Percentiles rank a stretch among this genome's conserved stretches.
Conservation (phyloP, 1,140 invertebrate species). For the Diorhabda elongata region DNA sequence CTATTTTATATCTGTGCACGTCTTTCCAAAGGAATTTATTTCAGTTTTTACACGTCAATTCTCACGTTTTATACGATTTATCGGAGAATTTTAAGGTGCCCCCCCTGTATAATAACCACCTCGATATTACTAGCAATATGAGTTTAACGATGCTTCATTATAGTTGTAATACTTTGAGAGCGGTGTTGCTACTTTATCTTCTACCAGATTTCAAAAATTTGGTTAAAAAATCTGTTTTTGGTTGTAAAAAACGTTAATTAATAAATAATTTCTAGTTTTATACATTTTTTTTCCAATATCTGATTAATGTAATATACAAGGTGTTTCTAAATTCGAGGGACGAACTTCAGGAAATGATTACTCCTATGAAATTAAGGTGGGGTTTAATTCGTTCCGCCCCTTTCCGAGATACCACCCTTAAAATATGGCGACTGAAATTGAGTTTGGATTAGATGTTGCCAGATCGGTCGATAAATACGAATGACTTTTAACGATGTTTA, state of each 20-base stretch:
- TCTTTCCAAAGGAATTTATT: slow-evolving; percentile 40
- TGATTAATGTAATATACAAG: too few species aligned
- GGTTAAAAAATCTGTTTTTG: slow-evolving; percentile 29
- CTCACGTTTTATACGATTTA: slow-evolving; percentile 20
- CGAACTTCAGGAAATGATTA: too few species aligned
- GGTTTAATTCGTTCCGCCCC: too few species aligned
- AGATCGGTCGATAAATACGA: too few species aligned
- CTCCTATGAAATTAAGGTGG: too few species aligned
- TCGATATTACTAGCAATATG: slow-evolving; percentile 25
- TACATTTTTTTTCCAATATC: too few species aligned
- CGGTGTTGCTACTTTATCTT: slow-evolving; percentile 32
- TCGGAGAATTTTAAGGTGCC: slow-evolving; percentile 35
- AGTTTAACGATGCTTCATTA: slow-evolving; percentile 40
- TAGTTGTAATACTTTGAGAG: slow-evolving; percentile 28
- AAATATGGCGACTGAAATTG: too few species aligned
- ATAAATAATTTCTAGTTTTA: too few species aligned
- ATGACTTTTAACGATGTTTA: too few species aligned
- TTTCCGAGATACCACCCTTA: too few species aligned
- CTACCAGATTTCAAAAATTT: slow-evolving; percentile 36
- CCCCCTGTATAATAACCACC: slow-evolving; percentile 34
- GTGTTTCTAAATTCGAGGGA: too few species aligned
- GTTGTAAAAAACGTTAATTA: slow-evolving; percentile 23
- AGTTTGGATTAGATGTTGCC: too few species aligned
- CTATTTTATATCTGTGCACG: slow-evolving; percentile 31
- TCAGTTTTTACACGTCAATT: slow-evolving; percentile 32